These are phyloP conservation scores for Microtus oregoni DNA, from an alignment of 2,113 vertebrate species.

Conservation along the genomic window DNA sequence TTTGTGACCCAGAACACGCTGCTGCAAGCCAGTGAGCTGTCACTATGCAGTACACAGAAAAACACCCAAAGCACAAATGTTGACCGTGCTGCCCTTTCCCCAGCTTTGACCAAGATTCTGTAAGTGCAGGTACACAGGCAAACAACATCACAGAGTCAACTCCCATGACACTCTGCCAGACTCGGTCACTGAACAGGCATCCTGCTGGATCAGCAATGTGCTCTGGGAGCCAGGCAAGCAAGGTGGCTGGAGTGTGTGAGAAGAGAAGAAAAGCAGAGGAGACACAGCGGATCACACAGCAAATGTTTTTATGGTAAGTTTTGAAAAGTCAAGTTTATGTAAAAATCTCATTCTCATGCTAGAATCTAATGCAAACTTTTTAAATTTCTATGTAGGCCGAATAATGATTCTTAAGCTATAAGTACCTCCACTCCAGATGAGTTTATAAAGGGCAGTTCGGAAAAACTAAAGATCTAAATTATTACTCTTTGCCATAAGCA, in stretches of 20 bases:
- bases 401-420: not conserved
- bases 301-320: not conserved
- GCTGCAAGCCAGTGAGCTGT: not conserved
- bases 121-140: not conserved
- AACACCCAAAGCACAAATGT: not conserved
- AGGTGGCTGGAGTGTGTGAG: not conserved
- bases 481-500: not conserved
- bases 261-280: not conserved
- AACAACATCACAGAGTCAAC: not conserved
- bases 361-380: not conserved
- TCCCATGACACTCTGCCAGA: not conserved
- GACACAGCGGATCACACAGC: not conserved
- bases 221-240: not conserved
- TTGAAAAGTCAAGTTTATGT: not conserved
- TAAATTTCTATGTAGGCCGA: not conserved
- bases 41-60: not conserved
- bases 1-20: not conserved
- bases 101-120: not conserved
- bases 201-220: not conserved
- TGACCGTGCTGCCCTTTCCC: not conserved
- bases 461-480: not conserved
- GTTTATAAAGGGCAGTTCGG: not conserved
- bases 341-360: not conserved
- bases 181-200: constrained; percentile 5
- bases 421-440: not conserved